A percentile compares a stretch with the other conserved stretches of the same genome.
These are phyloP conservation scores for Drosophila lini DNA, from an alignment of 1,140 invertebrate species.

Conservation along the genomic window DNA sequence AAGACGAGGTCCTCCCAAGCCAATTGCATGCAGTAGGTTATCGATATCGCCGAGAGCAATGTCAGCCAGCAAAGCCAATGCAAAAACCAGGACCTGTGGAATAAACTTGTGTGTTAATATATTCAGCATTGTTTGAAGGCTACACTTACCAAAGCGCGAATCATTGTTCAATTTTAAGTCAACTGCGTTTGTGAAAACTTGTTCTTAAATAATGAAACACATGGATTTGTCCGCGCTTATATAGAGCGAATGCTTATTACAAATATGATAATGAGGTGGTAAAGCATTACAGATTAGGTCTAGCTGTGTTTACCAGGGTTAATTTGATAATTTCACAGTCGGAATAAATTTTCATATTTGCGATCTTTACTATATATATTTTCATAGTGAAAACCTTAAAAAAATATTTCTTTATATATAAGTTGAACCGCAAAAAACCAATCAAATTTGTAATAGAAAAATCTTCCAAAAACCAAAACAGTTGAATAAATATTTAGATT, in stretches of 20 bases:
- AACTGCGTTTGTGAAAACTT: not conserved
- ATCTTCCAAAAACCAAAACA: not conserved
- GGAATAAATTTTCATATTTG: not conserved
- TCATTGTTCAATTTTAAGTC: slow-evolving; percentile 6
- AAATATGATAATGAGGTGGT: slow-evolving; percentile 10
- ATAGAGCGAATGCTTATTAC: slow-evolving; percentile 8
- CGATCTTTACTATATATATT: not conserved
- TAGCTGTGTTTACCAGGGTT: not conserved
- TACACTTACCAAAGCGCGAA: slow-evolving; percentile 14
- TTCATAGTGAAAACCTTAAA: no score
- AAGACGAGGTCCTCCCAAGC: not conserved
- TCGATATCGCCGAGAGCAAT: slow-evolving; percentile 12
- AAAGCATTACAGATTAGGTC: not conserved
- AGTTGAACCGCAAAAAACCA: no score
- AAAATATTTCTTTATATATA: no score
- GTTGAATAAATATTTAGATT: not conserved
- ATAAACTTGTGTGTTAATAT: not conserved
- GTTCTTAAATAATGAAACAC: not conserved
- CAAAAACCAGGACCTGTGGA: slow-evolving; percentile 31
- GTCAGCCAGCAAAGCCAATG: slow-evolving; percentile 27
- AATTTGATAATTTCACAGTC: slow-evolving; percentile 7
- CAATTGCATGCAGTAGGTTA: slow-evolving; percentile 2
- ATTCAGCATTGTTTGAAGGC: not conserved
- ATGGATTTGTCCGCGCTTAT: not conserved
- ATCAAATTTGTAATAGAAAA: no score